Evolutionary conservation across 2,113 vertebrate species (phyloP).

Genomic region (Ivindomyrus marchei): DNA sequence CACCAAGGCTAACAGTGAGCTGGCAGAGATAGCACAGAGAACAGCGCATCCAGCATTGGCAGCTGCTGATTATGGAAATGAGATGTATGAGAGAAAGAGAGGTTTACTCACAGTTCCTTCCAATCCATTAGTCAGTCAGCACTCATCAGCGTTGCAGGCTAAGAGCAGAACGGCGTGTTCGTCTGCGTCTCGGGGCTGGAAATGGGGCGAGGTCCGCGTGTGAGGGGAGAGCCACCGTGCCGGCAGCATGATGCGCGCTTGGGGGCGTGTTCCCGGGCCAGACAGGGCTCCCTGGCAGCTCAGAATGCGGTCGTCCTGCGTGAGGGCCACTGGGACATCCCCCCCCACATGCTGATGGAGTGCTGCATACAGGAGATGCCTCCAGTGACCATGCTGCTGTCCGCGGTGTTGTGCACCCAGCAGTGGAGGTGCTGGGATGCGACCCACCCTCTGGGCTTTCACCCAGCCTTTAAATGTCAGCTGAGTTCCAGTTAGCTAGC

Average conservation of each 20-base stretch:
- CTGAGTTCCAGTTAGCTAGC: neutral
- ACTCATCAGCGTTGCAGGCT: neutral
- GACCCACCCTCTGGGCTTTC: neutral
- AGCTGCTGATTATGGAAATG: neutral
- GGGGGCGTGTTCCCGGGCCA: neutral
- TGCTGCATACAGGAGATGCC: neutral
- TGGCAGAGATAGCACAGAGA: neutral
- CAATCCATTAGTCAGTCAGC: neutral
- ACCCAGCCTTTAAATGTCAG: neutral
- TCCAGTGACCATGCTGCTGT: neutral
- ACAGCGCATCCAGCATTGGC: neutral
- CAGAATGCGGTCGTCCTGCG: neutral
- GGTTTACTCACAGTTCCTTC: slow-evolving; percentile 5
- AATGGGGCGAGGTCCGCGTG: neutral
- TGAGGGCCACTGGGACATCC: neutral
- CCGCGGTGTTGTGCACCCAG: neutral
- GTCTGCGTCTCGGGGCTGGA: neutral
- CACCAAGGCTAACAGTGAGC: neutral
- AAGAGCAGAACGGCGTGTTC: neutral
- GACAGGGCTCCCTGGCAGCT: neutral
- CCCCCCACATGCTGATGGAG: neutral
- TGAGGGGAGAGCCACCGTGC: neutral
- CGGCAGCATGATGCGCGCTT: neutral
- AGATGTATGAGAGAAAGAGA: neutral
- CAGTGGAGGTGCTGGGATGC: neutral